Evolutionary conservation across 1,140 invertebrate genomes (phyloP).

Genomic region (Mamestra configurata): DNA sequence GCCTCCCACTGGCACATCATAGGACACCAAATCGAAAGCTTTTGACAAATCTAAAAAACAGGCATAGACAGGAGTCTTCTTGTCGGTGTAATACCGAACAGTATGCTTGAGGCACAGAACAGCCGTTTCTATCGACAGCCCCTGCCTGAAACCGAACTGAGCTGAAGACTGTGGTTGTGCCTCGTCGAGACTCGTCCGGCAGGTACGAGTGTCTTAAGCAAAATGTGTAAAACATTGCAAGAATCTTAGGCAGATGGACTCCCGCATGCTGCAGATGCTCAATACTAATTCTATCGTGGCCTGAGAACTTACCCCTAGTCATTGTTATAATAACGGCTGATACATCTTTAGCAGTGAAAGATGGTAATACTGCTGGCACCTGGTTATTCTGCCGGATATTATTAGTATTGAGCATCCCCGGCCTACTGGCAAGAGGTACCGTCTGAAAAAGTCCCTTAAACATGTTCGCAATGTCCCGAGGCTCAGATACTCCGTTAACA

Average conservation of each 20-base stretch:
- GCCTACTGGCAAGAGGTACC: conserved; percentile 37
- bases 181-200: too few species aligned
- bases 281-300: not conserved
- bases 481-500: conserved; percentile 52
- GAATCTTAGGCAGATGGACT: too few species aligned
- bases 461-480: conserved; percentile 50
- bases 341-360: not conserved
- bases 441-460: conserved; percentile 25
- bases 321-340: not conserved
- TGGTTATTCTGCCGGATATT: not conserved
- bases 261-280: too few species aligned
- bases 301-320: not conserved
- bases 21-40: conserved; percentile 13
- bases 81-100: not conserved
- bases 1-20: not conserved
- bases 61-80: too few species aligned
- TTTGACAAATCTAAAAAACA: not conserved
- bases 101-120: not conserved
- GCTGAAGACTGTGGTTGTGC: too few species aligned
- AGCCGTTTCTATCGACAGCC: not conserved
- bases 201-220: too few species aligned
- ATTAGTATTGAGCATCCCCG: not conserved
- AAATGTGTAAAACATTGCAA: too few species aligned
- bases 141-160: not conserved
- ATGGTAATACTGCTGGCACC: not conserved